Base-by-base conservation (phyloP, 92 coral and sea anemone genomes). In the Actinernus sp. region DNA sequence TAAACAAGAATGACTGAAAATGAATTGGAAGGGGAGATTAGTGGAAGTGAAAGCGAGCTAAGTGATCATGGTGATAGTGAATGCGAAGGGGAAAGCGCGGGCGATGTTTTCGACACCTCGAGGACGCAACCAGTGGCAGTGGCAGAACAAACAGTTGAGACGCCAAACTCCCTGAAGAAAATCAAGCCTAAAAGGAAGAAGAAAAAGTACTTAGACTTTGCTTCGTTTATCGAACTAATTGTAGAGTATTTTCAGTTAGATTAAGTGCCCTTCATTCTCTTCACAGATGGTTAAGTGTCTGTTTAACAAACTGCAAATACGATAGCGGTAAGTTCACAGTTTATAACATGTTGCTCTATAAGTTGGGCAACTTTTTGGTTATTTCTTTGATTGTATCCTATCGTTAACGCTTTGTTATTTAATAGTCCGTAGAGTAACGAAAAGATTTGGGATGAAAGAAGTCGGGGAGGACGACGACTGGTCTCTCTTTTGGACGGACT, bases 391-490 rank as follows among this genome's bases (percentile, higher is more conserved):
- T 4, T n/a, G 16, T 27, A 27, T 31, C 11, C 33, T 19, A 17
- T 26, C 2, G 10, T 9, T n/a, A 16, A n/a, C 30, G 30, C 19
- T 25, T 29, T 1, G 1, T 22, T 30, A 0, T 31, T 24, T 31
- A 65, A 11, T 55, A 94, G 98, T 94, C 67, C 98, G 98, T 14
- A 68, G 98, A 32, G 97, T 91, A 13, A 65, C 95, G 25, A 94
- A 84, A 60, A 82, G 97, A 31, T 94, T 94, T 59, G 98, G 97
- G 10, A 94, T 94, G 98, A 92, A 81, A 46, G 98, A 94, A 33
- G 98, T 91, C 3, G 98, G 98, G 0, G 98, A 94, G 25, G 98
- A 94, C n/a, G 98, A 94, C 48, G 98, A 94, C 20, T 94, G 98
- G 98, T 73, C 97, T 18, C 76, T 94, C 19, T 91, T 75, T 25